Evolutionary conservation across 2,888 invertebrate genomes (phyloP).

Genomic region (Leptopilina myrica): DNA sequence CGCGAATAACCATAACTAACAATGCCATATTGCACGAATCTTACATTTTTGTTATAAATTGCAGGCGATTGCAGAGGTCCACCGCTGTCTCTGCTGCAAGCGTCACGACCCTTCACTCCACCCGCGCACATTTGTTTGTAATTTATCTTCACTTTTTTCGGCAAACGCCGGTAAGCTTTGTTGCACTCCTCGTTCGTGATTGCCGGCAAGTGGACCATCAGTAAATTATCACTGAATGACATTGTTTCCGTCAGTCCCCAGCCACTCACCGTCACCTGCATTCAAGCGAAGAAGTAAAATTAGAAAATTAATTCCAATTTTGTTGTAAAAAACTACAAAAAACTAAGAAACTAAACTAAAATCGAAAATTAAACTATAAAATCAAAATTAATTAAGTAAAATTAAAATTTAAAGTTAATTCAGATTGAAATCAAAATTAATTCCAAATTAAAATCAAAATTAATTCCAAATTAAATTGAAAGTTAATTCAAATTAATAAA

Average conservation of each 20-base stretch:
- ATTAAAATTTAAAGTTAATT: too few species aligned
- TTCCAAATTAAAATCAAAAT: not conserved
- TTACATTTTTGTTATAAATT: constrained; percentile 45
- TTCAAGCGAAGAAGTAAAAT: too few species aligned
- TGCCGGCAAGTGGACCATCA: constrained; percentile 55
- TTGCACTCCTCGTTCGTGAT: constrained; percentile 50
- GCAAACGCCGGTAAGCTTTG: constrained; percentile 42
- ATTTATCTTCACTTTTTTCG: constrained; percentile 41
- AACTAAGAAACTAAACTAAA: not conserved
- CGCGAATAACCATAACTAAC: constrained; percentile 64
- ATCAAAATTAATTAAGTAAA: too few species aligned
- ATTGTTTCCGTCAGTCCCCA: constrained; percentile 62
- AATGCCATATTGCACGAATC: constrained; percentile 60
- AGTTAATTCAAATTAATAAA: not conserved
- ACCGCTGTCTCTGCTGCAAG: constrained; percentile 67
- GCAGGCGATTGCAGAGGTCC: constrained; percentile 63
- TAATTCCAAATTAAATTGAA: not conserved
- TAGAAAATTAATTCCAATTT: too few species aligned
- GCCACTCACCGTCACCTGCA: constrained; percentile 57
- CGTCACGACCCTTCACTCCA: constrained; percentile 55
- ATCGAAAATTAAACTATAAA: not conserved
- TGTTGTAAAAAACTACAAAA: not conserved
- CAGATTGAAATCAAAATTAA: not conserved
- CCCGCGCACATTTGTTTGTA: constrained; percentile 66
- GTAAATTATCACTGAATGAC: constrained; percentile 50